These are phyloP conservation scores for Nipponacmea schrenckii DNA, from an alignment of 2,888 invertebrate species.

Conservation along the genomic window DNA sequence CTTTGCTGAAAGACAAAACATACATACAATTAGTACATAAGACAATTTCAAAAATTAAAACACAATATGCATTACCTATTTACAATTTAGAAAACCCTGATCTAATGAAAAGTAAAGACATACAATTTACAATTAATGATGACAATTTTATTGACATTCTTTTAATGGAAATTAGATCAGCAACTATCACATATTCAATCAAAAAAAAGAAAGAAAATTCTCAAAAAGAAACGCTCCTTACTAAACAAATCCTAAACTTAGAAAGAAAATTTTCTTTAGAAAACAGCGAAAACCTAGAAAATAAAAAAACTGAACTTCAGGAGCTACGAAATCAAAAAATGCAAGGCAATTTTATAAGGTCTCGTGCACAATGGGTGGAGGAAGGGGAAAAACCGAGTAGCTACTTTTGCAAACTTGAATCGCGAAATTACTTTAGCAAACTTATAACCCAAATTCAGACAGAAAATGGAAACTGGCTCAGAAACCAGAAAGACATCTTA, in stretches of 20 bases:
- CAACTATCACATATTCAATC: slow-evolving; percentile 12
- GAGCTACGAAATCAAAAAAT: slow-evolving; percentile 12
- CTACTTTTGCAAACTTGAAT: slow-evolving; percentile 23
- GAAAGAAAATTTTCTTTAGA: not conserved
- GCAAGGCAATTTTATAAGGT: slow-evolving; percentile 5
- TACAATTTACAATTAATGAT: slow-evolving; percentile 20
- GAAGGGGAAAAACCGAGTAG: slow-evolving; percentile 22
- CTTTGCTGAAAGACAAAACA: slow-evolving; percentile 16
- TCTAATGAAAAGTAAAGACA: slow-evolving; percentile 5
- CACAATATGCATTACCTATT: slow-evolving; percentile 15
- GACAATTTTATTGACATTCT: slow-evolving; percentile 21
- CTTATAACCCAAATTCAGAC: not conserved
- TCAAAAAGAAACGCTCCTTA: not conserved
- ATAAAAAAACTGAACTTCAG: not conserved
- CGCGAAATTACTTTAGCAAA: slow-evolving; percentile 10
- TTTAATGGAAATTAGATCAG: slow-evolving; percentile 1
- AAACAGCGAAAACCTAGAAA: not conserved
- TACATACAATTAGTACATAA: slow-evolving; percentile 12
- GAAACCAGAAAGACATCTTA: not conserved
- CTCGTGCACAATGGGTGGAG: slow-evolving; percentile 10
- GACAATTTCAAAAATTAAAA: slow-evolving; percentile 13
- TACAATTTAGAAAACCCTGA: slow-evolving; percentile 15
- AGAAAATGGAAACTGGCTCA: not conserved
- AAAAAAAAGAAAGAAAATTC: slow-evolving; percentile 1
- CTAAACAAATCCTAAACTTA: not conserved